Percentiles rank a stretch among this genome's conserved stretches.
Evolutionary conservation across 2,113 vertebrate genomes (phyloP).

Genomic region (Tachycineta bicolor): DNA sequence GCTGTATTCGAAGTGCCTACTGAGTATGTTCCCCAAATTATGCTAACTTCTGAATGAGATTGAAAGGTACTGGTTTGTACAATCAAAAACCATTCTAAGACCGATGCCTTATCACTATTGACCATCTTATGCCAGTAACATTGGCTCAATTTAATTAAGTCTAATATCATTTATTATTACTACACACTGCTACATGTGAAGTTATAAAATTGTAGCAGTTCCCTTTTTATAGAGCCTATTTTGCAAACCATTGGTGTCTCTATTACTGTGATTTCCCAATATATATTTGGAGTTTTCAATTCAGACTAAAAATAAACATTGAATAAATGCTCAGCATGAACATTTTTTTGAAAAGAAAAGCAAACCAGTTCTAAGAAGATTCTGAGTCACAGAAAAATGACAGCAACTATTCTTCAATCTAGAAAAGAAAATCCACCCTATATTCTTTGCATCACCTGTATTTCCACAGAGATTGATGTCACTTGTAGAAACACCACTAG

Average conservation of each 20-base stretch:
- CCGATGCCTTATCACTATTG: background rate
- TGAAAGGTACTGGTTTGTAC: background rate
- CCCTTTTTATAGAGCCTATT: background rate
- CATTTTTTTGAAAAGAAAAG: conserved; percentile 11
- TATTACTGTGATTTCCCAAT: background rate
- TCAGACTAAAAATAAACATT: background rate
- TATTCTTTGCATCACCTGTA: background rate
- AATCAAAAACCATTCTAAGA: background rate
- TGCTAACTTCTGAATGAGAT: background rate
- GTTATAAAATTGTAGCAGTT: background rate
- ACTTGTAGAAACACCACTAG: background rate
- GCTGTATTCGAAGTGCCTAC: background rate
- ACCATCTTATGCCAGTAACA: background rate
- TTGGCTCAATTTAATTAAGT: background rate
- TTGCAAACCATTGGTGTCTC: background rate
- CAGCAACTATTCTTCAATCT: background rate
- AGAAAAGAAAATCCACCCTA: background rate
- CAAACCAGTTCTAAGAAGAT: background rate
- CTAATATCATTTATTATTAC: background rate
- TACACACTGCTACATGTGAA: background rate
- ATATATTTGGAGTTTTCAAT: background rate
- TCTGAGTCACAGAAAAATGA: background rate
- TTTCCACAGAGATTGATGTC: background rate
- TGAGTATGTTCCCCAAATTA: background rate
- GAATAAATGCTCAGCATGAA: background rate